Conservation (phyloP, 2,888 invertebrate species). For the Syrista parreyssii region DNA sequence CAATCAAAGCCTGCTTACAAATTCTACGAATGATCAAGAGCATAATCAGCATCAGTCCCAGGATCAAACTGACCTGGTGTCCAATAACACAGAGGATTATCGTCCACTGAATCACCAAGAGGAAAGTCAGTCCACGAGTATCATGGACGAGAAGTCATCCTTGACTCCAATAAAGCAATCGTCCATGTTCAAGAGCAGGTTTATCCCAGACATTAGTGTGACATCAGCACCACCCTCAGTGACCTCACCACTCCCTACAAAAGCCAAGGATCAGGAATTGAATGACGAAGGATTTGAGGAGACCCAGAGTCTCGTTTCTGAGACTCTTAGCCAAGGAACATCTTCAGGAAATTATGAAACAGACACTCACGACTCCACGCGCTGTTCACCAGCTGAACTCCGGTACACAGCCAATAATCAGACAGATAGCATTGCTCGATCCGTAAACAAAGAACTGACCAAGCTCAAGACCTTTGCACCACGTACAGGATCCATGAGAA, state of each 20-base stretch:
- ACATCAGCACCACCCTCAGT: constrained; percentile 59
- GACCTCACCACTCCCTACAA: constrained; percentile 47
- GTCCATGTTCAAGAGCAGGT: constrained; percentile 45
- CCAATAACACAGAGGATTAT: constrained; percentile 7
- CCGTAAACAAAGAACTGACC: constrained; percentile 30
- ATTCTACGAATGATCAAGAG: background rate
- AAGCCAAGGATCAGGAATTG: constrained; percentile 74
- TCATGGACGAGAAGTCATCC: background rate
- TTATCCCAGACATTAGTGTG: constrained; percentile 67
- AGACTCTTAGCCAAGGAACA: constrained; percentile 87
- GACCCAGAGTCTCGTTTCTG: constrained; percentile 87
- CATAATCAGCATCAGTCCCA: background rate
- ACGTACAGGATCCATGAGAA: constrained; percentile 30
- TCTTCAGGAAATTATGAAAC: constrained; percentile 79
- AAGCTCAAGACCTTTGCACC: constrained; percentile 31
- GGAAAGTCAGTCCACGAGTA: constrained; percentile 12
- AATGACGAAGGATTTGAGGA: constrained; percentile 94
- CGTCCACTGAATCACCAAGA: constrained; percentile 29
- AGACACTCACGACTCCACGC: constrained; percentile 70
- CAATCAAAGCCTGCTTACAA: constrained; percentile 23
- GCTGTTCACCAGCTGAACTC: constrained; percentile 59
- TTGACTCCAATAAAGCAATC: background rate
- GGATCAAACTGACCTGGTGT: constrained; percentile 34
- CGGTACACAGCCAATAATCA: constrained; percentile 25
- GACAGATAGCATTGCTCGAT: constrained; percentile 28